A percentile compares a stretch with the other conserved stretches of the same genome.
phyloP scores from a whole-genome alignment of 2,797 vertebrate species.

The Peromyscus melanophrys region DNA sequence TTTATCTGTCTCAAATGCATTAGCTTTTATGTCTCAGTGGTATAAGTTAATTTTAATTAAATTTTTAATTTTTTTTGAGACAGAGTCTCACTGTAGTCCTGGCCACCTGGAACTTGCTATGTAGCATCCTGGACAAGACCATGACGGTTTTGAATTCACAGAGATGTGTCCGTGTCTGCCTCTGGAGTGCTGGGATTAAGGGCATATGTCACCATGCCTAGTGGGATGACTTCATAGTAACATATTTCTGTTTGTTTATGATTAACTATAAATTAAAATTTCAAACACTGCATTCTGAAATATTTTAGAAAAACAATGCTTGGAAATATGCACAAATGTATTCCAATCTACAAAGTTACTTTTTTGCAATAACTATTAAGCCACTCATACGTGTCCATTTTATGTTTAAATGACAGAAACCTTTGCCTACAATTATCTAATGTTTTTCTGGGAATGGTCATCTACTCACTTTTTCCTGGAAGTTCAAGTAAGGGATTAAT shows the following conservation, averaged over 20 bases:
- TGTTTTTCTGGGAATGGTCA: background rate
- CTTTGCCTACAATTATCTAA: background rate
- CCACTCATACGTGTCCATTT: background rate
- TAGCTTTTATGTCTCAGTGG: background rate
- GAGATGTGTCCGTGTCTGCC: background rate
- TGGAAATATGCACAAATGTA: background rate
- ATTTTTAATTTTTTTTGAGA: background rate
- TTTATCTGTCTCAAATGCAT: background rate
- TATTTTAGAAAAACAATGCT: background rate
- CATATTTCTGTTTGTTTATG: background rate
- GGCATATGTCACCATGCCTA: background rate
- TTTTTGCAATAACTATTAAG: background rate
- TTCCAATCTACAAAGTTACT: background rate
- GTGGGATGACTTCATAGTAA: background rate
- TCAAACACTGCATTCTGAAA: background rate
- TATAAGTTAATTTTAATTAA: background rate
- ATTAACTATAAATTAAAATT: background rate
- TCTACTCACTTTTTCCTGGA: background rate
- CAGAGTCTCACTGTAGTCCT: background rate
- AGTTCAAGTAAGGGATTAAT: constrained; percentile 14
- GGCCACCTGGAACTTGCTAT: background rate
- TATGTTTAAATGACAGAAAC: background rate
- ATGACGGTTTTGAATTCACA: background rate
- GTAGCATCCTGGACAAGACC: background rate
- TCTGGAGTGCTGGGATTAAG: background rate